Conservation (phyloP, 2,113 vertebrate genomes). For the Ptilorrhoa leucosticta region DNA sequence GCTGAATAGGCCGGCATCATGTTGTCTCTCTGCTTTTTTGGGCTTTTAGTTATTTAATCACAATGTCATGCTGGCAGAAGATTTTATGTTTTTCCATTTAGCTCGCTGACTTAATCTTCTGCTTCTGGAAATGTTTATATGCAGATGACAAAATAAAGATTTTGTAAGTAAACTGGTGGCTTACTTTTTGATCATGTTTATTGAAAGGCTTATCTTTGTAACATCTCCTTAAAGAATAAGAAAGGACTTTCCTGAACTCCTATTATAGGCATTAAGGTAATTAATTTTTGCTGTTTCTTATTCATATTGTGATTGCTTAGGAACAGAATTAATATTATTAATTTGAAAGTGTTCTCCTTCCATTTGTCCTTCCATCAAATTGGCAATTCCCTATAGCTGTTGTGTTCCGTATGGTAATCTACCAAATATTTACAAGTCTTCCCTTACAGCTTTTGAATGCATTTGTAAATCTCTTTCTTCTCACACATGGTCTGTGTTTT, state of each 20-base stretch:
- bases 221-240: not conserved
- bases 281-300: not conserved
- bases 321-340: not conserved
- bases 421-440: slow-evolving; percentile 13
- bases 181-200: not conserved
- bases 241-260: not conserved
- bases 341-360: not conserved
- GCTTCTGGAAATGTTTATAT: slow-evolving; percentile 39
- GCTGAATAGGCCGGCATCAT: not conserved
- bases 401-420: not conserved
- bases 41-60: slow-evolving; percentile 31
- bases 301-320: not conserved
- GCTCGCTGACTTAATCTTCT: not conserved
- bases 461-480: not conserved
- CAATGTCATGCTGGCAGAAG: not conserved
- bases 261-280: not conserved
- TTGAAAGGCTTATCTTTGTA: not conserved
- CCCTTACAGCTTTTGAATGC: not conserved
- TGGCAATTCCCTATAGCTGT: not conserved
- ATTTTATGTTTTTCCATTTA: slow-evolving; percentile 17
- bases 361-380: not conserved
- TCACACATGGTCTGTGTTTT: not conserved
- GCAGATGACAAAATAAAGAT: slow-evolving; percentile 19
- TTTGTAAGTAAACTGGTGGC: not conserved
- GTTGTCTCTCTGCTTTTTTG: slow-evolving; percentile 12